Conservation (phyloP, 2,113 vertebrate genomes). For the Hypocryptadius cinnamomeus region DNA sequence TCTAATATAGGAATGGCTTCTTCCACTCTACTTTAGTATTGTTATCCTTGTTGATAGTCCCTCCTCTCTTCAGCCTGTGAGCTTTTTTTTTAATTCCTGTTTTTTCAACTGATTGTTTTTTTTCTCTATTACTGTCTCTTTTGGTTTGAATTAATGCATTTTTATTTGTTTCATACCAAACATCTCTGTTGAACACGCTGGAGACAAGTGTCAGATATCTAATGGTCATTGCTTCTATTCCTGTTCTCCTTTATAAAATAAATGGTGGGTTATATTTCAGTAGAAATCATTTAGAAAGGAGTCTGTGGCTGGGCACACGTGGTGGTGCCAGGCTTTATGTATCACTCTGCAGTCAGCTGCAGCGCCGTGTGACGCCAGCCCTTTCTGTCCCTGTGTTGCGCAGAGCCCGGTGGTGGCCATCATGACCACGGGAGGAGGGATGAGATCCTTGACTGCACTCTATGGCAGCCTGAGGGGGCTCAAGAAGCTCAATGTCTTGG, state of each 20-base stretch:
- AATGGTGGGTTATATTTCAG: not conserved
- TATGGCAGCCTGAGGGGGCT: conserved; percentile 78
- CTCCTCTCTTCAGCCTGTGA: not conserved
- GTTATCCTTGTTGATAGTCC: not conserved
- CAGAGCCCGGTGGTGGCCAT: conserved; percentile 80
- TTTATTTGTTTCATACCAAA: not conserved
- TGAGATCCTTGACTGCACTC: conserved; percentile 77
- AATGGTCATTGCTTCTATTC: not conserved
- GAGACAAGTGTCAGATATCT: not conserved
- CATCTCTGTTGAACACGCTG: not conserved
- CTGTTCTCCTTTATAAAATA: not conserved
- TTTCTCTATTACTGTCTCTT: not conserved
- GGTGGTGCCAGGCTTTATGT: not conserved
- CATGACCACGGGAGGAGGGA: conserved; percentile 82
- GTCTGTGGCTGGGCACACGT: rapidly evolving
- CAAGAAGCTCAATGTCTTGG: conserved; percentile 73
- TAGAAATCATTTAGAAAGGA: not conserved
- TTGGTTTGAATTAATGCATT: not conserved
- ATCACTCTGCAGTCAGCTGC: not conserved
- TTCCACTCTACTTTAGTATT: not conserved
- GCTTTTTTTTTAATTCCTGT: not conserved
- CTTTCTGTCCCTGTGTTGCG: not conserved
- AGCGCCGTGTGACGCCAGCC: rapidly evolving
- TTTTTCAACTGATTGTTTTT: not conserved
- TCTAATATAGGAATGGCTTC: not conserved